A percentile compares a stretch with the other conserved stretches of the same genome.
Evolutionary conservation across 2,888 invertebrate genomes (phyloP).

Genomic region (Lydus trimaculatus): DNA sequence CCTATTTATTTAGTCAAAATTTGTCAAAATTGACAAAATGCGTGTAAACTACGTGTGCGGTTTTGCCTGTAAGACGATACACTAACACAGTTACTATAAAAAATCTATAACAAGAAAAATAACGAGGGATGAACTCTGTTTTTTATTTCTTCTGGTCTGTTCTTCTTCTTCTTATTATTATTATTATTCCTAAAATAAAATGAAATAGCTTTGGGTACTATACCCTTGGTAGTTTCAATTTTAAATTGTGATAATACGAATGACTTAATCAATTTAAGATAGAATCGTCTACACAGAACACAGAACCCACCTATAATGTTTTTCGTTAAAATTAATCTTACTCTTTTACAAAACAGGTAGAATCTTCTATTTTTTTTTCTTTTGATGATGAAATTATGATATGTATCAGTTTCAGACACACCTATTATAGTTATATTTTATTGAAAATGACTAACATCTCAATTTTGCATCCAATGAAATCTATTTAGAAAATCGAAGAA

Average conservation of each 20-base stretch:
- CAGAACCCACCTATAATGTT: conserved; percentile 3
- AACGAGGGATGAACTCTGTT: conserved; percentile 1
- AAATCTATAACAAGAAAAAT: conserved; percentile 10
- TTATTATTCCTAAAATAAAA: conserved; percentile 5
- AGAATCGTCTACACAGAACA: conserved; percentile 7
- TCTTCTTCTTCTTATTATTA: no score
- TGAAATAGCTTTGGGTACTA: neutral
- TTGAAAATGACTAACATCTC: conserved; percentile 10
- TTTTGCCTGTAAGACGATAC: conserved; percentile 28
- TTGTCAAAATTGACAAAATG: conserved; percentile 33
- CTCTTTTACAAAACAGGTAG: conserved; percentile 7
- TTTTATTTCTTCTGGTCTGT: neutral
- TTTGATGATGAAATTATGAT: neutral
- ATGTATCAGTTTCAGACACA: conserved; percentile 14
- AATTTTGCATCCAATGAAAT: conserved; percentile 4
- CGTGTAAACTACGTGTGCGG: conserved; percentile 30
- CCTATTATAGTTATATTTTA: conserved; percentile 10
- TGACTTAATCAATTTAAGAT: conserved; percentile 5
- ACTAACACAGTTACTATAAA: conserved; percentile 7
- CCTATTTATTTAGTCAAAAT: conserved; percentile 28
- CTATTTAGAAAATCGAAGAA: neutral
- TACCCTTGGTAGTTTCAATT: neutral
- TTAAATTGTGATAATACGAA: neutral
- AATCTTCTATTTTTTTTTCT: neutral
- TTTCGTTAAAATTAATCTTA: conserved; percentile 8